A percentile compares a stretch with the other conserved stretches of the same genome.
Evolutionary conservation across 2,113 vertebrate species (phyloP).

Genomic region (Engystomops pustulosus): DNA sequence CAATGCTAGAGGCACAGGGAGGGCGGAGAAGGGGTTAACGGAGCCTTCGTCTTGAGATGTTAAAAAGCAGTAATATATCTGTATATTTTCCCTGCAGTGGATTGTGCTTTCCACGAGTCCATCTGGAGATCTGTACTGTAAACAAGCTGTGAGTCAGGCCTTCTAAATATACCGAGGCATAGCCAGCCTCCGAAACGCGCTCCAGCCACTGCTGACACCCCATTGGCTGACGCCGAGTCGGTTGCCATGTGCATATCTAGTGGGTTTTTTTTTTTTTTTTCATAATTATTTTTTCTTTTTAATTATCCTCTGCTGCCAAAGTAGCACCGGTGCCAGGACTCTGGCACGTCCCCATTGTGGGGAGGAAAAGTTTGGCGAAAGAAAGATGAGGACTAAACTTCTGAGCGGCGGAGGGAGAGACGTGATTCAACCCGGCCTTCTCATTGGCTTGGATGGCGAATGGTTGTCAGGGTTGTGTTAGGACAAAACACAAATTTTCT

Average conservation of each 20-base stretch:
- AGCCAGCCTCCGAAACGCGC: conserved; percentile 44
- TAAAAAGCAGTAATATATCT: conserved; percentile 58
- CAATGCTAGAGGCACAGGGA: background rate
- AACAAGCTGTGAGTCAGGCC: conserved; percentile 61
- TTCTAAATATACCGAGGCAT: conserved; percentile 58
- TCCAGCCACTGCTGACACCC: conserved; percentile 49
- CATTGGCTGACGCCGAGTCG: conserved; percentile 40
- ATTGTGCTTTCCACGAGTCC: conserved; percentile 61
- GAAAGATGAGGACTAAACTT: conserved; percentile 1
- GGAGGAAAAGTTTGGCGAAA: conserved; percentile 27
- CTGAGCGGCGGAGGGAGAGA: background rate
- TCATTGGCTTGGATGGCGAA: background rate
- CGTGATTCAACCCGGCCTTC: background rate
- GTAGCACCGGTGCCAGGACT: conserved; percentile 26
- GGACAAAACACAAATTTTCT: background rate
- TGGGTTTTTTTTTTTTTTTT: conserved; percentile 9
- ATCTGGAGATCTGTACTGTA: conserved; percentile 61
- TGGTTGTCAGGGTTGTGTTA: background rate
- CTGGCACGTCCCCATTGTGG: conserved; percentile 16
- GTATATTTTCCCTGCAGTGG: conserved; percentile 56
- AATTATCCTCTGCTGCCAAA: conserved; percentile 57
- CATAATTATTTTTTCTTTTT: conserved; percentile 56
- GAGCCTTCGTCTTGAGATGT: conserved; percentile 38
- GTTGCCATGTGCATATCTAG: conserved; percentile 52
- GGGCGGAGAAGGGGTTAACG: conserved; percentile 35